Conservation (phyloP, 2,113 vertebrate species). For the Hemibagrus wyckioides region DNA sequence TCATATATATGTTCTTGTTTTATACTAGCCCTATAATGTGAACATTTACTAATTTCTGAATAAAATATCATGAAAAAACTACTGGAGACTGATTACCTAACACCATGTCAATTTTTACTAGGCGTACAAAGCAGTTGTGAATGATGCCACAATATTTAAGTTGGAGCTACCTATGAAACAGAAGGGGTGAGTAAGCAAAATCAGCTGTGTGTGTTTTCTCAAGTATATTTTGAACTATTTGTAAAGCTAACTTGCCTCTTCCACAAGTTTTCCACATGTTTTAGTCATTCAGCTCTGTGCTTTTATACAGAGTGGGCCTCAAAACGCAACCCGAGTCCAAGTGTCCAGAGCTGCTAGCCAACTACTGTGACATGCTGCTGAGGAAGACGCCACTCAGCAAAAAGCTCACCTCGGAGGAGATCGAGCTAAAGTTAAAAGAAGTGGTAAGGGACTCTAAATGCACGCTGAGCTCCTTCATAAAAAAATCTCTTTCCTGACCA, state of each 20-base stretch:
- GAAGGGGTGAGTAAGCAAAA: constrained; percentile 88
- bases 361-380: constrained; percentile 99
- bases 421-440: constrained; percentile 98
- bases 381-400: constrained; percentile 99
- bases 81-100: neutral
- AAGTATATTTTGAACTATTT: neutral
- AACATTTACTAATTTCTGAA: neutral
- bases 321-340: constrained; percentile 99
- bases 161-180: constrained; percentile 98
- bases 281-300: neutral
- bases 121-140: constrained; percentile 99
- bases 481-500: neutral
- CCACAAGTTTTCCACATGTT: neutral
- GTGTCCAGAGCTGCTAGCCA: constrained; percentile 97
- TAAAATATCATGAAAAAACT: neutral
- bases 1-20: no score
- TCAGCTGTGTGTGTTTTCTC: neutral
- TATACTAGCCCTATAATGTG: neutral
- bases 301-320: constrained; percentile 81
- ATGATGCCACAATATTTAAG: constrained; percentile 99
- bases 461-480: neutral
- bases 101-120: constrained; percentile 60
- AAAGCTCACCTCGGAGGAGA: constrained; percentile 98
- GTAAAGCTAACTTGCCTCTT: neutral
- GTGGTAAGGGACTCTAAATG: constrained; percentile 76